Base-by-base conservation (phyloP, 2,888 invertebrate species). In the Girardia tigrina region DNA sequence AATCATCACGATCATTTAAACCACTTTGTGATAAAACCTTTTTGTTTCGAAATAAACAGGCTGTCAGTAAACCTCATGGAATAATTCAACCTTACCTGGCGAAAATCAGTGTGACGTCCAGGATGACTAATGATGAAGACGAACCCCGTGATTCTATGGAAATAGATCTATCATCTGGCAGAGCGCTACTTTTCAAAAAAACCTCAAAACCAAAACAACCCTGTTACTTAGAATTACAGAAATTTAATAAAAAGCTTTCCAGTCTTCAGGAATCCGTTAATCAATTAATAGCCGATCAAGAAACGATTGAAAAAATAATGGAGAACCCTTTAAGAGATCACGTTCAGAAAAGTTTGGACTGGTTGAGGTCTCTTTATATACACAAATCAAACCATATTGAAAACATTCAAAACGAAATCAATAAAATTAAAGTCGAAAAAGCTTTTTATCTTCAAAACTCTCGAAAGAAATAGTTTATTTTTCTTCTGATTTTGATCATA, bases 321-420 rank as follows among this genome's bases (percentile, higher is more conserved):
- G 42, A 36, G n/a, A 42, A 73, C 20, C 73, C 73, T 8, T 36
- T 73, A 12, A 29, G 73, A 36, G 26, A 42, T 29, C 73, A 73
- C 26, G 73, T 73, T 26, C 73, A 73, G 23, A 29, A 73, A 29
- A 73, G 73, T 26, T 29, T 73, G 12, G 73, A 73, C 23, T 73
- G 73, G 73, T 42, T 73, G 20, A 73, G 42, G 42, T 26, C 36
- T 8, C 73, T 73, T 73, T 73, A 73, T 20, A 73, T 26, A 36
- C 26, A 73, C 36, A 73, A 73, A 36, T 26, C 29, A 36, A 73
- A 73, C 16, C 16, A 12, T 16, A 36, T 36, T 36, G 12, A 36
- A 36, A 36, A 8, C 16, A 36, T 16, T 36, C 36, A 36, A 36
- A 36, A 36, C 16, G 36, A 36, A 36, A 36, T 36, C 36, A 36